Evolutionary conservation across 2,113 vertebrate species (phyloP).

Genomic region (Collichthys lucidus): DNA sequence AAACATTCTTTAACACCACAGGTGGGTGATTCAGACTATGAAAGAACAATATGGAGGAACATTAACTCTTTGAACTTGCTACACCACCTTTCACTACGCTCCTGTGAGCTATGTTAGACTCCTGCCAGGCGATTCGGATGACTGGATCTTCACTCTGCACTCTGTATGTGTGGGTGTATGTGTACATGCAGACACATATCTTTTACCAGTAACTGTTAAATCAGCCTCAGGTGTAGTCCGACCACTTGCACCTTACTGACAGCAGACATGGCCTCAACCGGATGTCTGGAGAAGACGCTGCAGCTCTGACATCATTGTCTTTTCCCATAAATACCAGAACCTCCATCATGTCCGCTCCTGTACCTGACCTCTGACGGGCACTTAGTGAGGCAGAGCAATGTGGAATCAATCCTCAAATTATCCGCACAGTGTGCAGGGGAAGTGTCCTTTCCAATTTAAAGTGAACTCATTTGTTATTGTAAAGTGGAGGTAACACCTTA

Average conservation of each 20-base stretch:
- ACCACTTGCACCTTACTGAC: constrained; percentile 19
- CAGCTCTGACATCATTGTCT: constrained; percentile 55
- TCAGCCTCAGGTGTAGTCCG: constrained; percentile 45
- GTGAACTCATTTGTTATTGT: constrained; percentile 67
- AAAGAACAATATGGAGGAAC: constrained; percentile 42
- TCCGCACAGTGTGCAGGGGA: constrained; percentile 44
- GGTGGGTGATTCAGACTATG: constrained; percentile 53
- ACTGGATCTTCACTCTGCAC: constrained; percentile 41
- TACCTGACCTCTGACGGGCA: constrained; percentile 52
- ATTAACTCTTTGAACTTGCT: constrained; percentile 39
- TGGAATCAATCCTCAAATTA: constrained; percentile 54
- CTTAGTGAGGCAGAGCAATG: constrained; percentile 32
- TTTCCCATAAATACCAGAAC: constrained; percentile 53
- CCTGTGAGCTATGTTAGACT: constrained; percentile 13
- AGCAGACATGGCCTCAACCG: constrained; percentile 67
- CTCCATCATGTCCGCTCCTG: constrained; percentile 27
- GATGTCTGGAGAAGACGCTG: constrained; percentile 72
- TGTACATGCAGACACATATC: constrained; percentile 31
- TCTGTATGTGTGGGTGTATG: constrained; percentile 24
- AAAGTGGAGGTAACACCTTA: constrained; percentile 44
- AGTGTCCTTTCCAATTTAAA: constrained; percentile 51
- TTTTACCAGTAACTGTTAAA: constrained; percentile 41
- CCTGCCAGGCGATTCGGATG: constrained; percentile 38
- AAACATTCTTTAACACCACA: constrained; percentile 65
- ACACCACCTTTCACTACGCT: background rate